Percentiles rank a stretch among this genome's conserved stretches.
These are phyloP conservation scores for Telmatherina bonti DNA, from an alignment of 2,797 vertebrate genomes.

Conservation along the genomic window DNA sequence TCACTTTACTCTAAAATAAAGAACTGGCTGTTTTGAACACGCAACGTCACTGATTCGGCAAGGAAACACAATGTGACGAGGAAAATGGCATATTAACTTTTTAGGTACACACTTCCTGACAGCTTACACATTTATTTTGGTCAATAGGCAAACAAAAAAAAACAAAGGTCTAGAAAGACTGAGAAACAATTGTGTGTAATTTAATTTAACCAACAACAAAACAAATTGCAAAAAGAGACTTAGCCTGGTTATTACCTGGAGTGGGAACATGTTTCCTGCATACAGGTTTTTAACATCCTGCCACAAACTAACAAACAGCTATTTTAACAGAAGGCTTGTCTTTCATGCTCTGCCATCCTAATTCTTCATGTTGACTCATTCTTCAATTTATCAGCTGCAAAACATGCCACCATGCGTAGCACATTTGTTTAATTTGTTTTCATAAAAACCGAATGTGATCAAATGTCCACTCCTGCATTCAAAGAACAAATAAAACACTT, in stretches of 20 bases:
- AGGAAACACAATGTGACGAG: no score
- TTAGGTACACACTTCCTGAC: constrained; percentile 27
- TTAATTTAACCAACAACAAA: constrained; percentile 61
- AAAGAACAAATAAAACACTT: constrained; percentile 43
- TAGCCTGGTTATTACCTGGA: constrained; percentile 51
- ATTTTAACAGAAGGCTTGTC: constrained; percentile 55
- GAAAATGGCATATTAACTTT: constrained; percentile 13
- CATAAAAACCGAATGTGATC: constrained; percentile 43
- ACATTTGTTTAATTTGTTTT: constrained; percentile 52
- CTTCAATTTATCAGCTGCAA: constrained; percentile 40
- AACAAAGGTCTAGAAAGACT: constrained; percentile 49
- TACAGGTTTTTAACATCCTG: constrained; percentile 29
- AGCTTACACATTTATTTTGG: constrained; percentile 15
- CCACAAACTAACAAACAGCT: constrained; percentile 60
- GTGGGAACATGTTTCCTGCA: constrained; percentile 43
- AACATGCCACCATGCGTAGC: constrained; percentile 33
- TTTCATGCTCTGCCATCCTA: constrained; percentile 59
- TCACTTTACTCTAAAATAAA: no score
- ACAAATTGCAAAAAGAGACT: constrained; percentile 58
- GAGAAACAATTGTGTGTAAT: constrained; percentile 47
- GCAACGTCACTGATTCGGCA: no score
- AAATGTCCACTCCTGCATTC: constrained; percentile 46
- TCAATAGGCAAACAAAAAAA: constrained; percentile 25
- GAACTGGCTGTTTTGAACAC: no score
- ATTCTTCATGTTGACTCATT: constrained; percentile 66